Percentiles rank a stretch among this genome's conserved stretches.
Evolutionary conservation across 2,113 vertebrate genomes (phyloP).

Genomic region (Heptranchias perlo): DNA sequence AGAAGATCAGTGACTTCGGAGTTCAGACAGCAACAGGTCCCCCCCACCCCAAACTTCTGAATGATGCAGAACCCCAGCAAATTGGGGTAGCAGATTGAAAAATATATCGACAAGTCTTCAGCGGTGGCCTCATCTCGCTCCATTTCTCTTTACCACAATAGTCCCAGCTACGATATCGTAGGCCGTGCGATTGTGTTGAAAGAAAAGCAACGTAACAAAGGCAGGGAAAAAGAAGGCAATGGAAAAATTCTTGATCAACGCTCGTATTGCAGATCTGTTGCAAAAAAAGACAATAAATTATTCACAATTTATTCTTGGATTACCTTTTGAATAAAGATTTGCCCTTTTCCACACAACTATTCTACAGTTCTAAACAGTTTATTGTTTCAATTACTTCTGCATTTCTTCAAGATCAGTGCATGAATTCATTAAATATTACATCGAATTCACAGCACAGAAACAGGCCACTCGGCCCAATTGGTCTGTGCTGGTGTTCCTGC

Average conservation of each 20-base stretch:
- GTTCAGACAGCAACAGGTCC: neutral
- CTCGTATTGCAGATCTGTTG: slow-evolving; percentile 80
- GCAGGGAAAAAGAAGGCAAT: slow-evolving; percentile 92
- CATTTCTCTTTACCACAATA: slow-evolving; percentile 83
- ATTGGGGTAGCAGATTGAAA: neutral
- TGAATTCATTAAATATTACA: neutral
- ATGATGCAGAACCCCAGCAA: neutral
- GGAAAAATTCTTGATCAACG: slow-evolving; percentile 95
- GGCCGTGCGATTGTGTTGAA: slow-evolving; percentile 92
- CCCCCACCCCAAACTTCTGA: neutral
- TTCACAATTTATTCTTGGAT: neutral
- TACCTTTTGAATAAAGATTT: neutral
- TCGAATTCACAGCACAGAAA: neutral
- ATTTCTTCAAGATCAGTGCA: neutral
- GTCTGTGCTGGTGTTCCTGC: neutral
- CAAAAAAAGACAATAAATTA: neutral
- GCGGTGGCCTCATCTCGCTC: slow-evolving; percentile 65
- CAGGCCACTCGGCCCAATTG: too few species aligned
- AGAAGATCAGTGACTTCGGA: neutral
- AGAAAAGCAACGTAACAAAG: slow-evolving; percentile 90
- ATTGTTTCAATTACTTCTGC: neutral
- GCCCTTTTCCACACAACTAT: neutral
- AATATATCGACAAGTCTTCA: neutral
- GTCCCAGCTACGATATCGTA: slow-evolving; percentile 94
- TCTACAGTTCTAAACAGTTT: neutral